Percentiles rank a stretch among this genome's conserved stretches.
These are phyloP conservation scores for Leptura quadrifasciata DNA, from an alignment of 2,888 invertebrate species.

Conservation along the genomic window DNA sequence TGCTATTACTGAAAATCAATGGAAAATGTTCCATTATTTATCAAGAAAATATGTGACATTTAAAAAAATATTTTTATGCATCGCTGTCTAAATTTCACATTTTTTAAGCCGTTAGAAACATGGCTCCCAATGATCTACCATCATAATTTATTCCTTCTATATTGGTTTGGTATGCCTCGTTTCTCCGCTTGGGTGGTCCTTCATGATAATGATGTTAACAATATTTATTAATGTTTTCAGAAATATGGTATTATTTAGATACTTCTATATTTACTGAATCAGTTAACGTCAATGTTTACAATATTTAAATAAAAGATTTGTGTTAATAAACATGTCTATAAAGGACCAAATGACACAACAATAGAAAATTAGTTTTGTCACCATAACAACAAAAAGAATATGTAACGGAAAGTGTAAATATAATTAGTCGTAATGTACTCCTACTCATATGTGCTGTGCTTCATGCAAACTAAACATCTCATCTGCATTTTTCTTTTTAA, in stretches of 20 bases:
- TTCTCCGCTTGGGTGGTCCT: conserved; percentile 34
- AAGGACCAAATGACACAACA: conserved; percentile 37
- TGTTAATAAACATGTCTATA: conserved; percentile 42
- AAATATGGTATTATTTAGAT: conserved; percentile 30
- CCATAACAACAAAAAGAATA: conserved; percentile 32
- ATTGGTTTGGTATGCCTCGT: background rate
- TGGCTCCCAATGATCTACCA: background rate
- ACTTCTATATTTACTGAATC: conserved; percentile 21
- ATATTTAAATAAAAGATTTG: conserved; percentile 36
- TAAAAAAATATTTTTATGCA: too few relatives aligned
- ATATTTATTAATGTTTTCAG: conserved; percentile 34
- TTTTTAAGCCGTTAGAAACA: background rate
- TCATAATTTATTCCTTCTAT: conserved; percentile 18
- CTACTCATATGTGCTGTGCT: background rate
- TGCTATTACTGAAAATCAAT: too few relatives aligned
- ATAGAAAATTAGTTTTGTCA: conserved; percentile 40
- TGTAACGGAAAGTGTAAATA: conserved; percentile 30
- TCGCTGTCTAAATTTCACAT: background rate
- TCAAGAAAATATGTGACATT: too few relatives aligned
- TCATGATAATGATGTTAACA: conserved; percentile 31
- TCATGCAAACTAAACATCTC: background rate
- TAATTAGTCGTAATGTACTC: background rate
- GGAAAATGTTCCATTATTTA: too few relatives aligned
- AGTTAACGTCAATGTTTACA: conserved; percentile 32
- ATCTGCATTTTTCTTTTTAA: background rate